Evolutionary conservation across 2,888 invertebrate genomes (phyloP), one percentile per base, ranked within the genome.

Genomic region (Troilus luridus): DNA sequence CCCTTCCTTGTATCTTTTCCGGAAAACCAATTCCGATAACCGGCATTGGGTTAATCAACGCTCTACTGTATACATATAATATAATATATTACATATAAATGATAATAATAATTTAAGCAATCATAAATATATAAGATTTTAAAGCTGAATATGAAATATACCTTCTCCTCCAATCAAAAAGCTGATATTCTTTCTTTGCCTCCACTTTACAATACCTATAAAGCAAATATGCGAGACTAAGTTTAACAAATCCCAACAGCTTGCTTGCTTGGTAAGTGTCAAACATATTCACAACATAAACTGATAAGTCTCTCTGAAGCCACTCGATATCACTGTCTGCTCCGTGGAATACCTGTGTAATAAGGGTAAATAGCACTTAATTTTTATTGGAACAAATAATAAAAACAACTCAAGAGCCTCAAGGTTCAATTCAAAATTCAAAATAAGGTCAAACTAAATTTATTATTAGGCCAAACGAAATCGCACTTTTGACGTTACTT

Each of bases 281-380:
- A 94, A 99, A 99, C 96, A 99, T 96, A 93, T 99, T 99, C 0
- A 99, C 99, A 6, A 99, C 94, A 94, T 99, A 99, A 2, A 99
- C 94, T 0, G 98, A 97, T 91, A 99, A 96, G 95, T 99, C 99
- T 24, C 98, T 95, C 94, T 99, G 99, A 60, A 99, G 94, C 99
- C 99, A 99, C 62, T 96, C 95, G 27, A 99, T 95, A 94, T 99
- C 99, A 92, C 94, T 95, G 91, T 97, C 97, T 0, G 98, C 97
- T 17, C 99, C 99, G 94, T 99, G 99, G 93, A 99, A 97, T 10
- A 98, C 96, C 97, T 97, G 93, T 10, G 92, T 91, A 59, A 62
- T 58, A 27, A 60, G 17, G 60, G 17, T 12, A 10, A 88, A 88
- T 67, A 12, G 24, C 64, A 64, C 10, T n/a, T 64, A n/a, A n/a